A percentile compares a stretch with the other conserved stretches of the same genome.
phyloP scores from a whole-genome alignment of 2,797 vertebrate species.

The Dipus sagitta region DNA sequence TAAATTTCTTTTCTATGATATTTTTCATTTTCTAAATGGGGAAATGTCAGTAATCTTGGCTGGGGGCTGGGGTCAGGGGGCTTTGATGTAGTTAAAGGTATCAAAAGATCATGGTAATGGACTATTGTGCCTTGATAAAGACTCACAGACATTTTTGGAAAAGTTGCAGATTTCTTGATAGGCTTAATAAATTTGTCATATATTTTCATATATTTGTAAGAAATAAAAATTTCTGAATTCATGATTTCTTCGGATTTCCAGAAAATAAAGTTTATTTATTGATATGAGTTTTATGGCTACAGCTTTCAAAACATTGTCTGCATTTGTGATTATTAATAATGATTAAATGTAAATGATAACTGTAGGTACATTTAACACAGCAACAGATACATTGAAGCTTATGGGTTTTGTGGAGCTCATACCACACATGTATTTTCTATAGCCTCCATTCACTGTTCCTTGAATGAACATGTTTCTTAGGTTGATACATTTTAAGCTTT shows the following conservation, averaged over 20 bases:
- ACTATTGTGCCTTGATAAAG: not conserved
- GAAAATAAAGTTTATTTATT: not conserved
- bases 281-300: not conserved
- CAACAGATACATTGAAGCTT: not conserved
- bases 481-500: not conserved
- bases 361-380: not conserved
- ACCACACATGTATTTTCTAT: not conserved
- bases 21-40: not conserved
- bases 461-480: not conserved
- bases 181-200: not conserved
- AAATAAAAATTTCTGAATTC: not conserved
- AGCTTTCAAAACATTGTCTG: slow-evolving; percentile 5
- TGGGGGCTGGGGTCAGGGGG: no score
- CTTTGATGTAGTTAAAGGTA: not conserved
- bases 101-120: slow-evolving; percentile 13
- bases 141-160: slow-evolving; percentile 28
- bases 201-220: slow-evolving; percentile 19
- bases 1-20: not conserved
- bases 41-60: not conserved
- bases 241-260: not conserved
- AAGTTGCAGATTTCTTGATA: not conserved
- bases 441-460: not conserved
- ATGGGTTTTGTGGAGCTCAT: not conserved
- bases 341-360: not conserved
- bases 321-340: slow-evolving; percentile 9